Evolutionary conservation across 2,797 vertebrate species (phyloP).

Genomic region (Leptodactylus fallax): DNA sequence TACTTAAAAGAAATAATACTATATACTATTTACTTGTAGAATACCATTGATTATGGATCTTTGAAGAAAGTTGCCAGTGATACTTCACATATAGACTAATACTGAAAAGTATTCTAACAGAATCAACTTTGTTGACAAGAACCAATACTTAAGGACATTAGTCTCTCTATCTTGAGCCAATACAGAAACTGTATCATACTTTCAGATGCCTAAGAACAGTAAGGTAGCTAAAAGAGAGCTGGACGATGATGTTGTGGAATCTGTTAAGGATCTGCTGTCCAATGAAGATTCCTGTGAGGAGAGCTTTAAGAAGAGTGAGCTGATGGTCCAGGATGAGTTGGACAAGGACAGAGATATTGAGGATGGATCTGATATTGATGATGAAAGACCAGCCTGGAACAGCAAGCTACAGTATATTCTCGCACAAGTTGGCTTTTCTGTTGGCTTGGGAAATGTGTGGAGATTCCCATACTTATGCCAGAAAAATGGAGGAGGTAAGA

Average conservation of each 20-base stretch:
- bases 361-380: constrained; percentile 82
- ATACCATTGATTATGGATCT: constrained; percentile 45
- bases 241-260: constrained; percentile 96
- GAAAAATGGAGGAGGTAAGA: constrained; percentile 98
- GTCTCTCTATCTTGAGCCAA: neutral
- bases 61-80: constrained; percentile 1
- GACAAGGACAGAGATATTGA: constrained; percentile 80
- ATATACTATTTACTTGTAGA: constrained; percentile 29
- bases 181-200: constrained; percentile 56
- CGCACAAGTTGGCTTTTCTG: constrained; percentile 98
- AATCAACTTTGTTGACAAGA: constrained; percentile 52
- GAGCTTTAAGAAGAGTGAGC: constrained; percentile 92
- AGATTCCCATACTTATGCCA: constrained; percentile 98
- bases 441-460: constrained; percentile 97
- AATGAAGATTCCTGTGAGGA: constrained; percentile 93
- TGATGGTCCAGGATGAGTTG: constrained; percentile 84
- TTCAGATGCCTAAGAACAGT: constrained; percentile 98
- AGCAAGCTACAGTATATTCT: constrained; percentile 98
- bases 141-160: neutral
- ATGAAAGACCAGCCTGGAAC: constrained; percentile 93
- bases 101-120: constrained; percentile 18
- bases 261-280: constrained; percentile 94
- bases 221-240: constrained; percentile 92
- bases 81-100: neutral
- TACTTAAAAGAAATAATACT: neutral